Conservation (phyloP, 2,113 vertebrate species). For the Crocuta crocuta region DNA sequence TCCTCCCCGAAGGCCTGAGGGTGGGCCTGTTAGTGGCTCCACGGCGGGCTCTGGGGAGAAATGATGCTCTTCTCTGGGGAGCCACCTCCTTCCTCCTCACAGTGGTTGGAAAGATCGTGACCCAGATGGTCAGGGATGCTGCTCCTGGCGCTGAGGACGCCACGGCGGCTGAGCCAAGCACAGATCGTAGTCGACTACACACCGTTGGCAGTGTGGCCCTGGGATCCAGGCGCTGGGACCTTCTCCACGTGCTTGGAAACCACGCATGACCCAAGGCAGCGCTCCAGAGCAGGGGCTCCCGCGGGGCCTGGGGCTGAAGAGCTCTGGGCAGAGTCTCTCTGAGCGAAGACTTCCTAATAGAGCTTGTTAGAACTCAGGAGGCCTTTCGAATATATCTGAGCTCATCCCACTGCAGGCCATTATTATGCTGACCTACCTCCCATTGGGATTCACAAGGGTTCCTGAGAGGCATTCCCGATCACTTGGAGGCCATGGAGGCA, state of each 20-base stretch:
- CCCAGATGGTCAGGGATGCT: neutral
- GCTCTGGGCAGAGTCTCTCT: neutral
- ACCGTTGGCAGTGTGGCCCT: rapidly evolving
- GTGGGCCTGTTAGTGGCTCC: neutral
- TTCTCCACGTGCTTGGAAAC: neutral
- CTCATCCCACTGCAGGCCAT: rapidly evolving
- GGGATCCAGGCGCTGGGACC: rapidly evolving
- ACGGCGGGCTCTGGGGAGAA: neutral
- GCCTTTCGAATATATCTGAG: neutral
- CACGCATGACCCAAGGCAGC: rapidly evolving
- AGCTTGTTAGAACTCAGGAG: neutral
- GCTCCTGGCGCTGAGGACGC: neutral
- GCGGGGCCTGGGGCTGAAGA: neutral
- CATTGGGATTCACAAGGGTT: neutral
- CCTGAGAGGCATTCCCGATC: neutral
- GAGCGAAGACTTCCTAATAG: no score
- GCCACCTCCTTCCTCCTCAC: neutral
- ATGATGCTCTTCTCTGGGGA: rapidly evolving
- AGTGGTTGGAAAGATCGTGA: neutral
- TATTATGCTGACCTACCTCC: neutral
- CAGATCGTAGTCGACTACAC: neutral
- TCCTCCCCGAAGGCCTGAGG: neutral
- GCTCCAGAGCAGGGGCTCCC: neutral
- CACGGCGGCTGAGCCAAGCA: rapidly evolving
- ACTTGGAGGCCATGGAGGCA: neutral